These are phyloP conservation scores for Centrocercus urophasianus DNA, from an alignment of 2,113 vertebrate genomes.

Conservation along the genomic window DNA sequence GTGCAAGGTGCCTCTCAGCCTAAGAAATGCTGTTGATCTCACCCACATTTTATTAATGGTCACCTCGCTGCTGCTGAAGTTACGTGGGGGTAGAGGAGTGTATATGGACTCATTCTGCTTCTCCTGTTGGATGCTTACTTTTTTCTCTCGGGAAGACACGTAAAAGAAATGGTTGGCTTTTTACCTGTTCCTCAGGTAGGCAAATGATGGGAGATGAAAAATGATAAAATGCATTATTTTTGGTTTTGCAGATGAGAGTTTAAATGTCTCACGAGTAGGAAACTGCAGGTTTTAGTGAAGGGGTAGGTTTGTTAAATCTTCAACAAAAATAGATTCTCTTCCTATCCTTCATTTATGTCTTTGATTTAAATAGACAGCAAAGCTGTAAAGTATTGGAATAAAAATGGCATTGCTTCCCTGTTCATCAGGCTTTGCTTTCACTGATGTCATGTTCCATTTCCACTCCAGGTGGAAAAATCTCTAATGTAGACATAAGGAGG, in stretches of 20 bases:
- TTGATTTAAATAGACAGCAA: background rate
- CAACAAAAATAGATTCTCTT: background rate
- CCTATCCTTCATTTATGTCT: background rate
- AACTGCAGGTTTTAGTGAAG: conserved; percentile 27
- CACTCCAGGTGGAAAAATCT: background rate
- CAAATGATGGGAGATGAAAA: background rate
- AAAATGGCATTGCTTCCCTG: background rate
- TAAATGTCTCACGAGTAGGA: background rate
- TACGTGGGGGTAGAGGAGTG: background rate
- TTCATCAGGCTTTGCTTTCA: background rate
- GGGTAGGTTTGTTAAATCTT: conserved; percentile 6
- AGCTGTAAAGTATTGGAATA: background rate
- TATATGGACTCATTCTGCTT: background rate
- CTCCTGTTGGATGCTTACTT: background rate
- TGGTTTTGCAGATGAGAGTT: conserved; percentile 1
- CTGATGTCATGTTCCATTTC: background rate
- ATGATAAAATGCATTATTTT: conserved; percentile 23
- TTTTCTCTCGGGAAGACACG: background rate
- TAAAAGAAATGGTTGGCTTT: background rate
- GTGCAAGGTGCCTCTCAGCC: background rate
- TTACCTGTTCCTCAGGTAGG: background rate
- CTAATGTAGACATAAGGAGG: background rate
- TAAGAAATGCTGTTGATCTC: background rate
- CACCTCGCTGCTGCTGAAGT: background rate
- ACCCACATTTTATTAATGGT: background rate